phyloP scores from a whole-genome alignment of 2,888 invertebrate genomes.

The Hipparchia sbordonii region DNA sequence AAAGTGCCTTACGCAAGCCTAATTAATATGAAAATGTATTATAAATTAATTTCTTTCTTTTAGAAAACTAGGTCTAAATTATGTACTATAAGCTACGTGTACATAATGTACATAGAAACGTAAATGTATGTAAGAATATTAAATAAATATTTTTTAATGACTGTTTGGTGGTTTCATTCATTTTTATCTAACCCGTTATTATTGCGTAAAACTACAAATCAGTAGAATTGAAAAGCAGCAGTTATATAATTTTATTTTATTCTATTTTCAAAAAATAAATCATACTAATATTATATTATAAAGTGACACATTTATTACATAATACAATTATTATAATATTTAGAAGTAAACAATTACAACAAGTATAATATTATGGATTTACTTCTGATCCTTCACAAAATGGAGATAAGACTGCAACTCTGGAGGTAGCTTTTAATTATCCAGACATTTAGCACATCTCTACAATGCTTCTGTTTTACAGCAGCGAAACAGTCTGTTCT shows the following conservation, averaged over 20 bases:
- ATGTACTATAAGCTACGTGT: conserved; percentile 32
- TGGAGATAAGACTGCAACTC: conserved; percentile 28
- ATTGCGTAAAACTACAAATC: too few relatives aligned
- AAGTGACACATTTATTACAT: conserved; percentile 12
- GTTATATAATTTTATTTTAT: not conserved
- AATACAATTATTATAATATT: conserved; percentile 18
- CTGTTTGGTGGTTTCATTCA: not conserved
- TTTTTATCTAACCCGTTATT: not conserved
- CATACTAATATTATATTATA: not conserved
- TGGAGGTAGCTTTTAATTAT: conserved; percentile 29
- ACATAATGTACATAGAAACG: conserved; percentile 40
- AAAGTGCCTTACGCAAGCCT: conserved; percentile 59
- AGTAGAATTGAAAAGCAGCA: not conserved
- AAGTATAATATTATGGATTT: conserved; percentile 22
- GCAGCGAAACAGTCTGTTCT: too few relatives aligned
- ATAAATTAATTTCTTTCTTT: conserved; percentile 2
- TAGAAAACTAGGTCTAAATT: conserved; percentile 26
- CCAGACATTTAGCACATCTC: not conserved
- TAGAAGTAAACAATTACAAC: conserved; percentile 28
- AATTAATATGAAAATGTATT: not conserved
- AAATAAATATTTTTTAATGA: conserved; percentile 25
- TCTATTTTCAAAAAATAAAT: conserved; percentile 3
- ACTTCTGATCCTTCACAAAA: conserved; percentile 12
- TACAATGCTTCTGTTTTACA: too few relatives aligned
- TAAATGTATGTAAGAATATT: conserved; percentile 28